These are phyloP conservation scores for Rhea pennata DNA, from an alignment of 2,113 vertebrate genomes.

Conservation along the genomic window DNA sequence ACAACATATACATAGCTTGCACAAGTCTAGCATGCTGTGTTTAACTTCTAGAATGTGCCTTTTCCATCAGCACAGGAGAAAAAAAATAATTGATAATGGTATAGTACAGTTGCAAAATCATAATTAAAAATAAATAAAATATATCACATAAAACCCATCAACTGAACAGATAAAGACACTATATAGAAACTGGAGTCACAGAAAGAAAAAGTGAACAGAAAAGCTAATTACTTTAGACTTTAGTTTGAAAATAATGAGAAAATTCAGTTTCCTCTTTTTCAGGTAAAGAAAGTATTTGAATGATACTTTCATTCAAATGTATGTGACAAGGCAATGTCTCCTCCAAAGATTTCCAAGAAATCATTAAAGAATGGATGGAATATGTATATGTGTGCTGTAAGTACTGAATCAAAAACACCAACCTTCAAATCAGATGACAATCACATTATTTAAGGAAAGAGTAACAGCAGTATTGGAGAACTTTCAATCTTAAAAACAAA, in stretches of 20 bases:
- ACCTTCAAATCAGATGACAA: rapidly evolving
- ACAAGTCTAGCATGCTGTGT: not conserved
- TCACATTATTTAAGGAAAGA: not conserved
- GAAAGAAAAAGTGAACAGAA: not conserved
- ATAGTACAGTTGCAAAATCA: not conserved
- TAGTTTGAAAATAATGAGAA: not conserved
- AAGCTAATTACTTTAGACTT: not conserved
- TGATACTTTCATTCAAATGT: not conserved
- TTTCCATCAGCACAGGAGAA: not conserved
- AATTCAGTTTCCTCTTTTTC: not conserved
- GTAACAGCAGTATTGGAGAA: not conserved
- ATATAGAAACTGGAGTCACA: not conserved
- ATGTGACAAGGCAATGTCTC: not conserved
- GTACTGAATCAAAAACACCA: not conserved
- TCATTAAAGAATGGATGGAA: not conserved
- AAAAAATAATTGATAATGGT: not conserved
- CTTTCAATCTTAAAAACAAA: not conserved
- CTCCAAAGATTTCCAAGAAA: not conserved
- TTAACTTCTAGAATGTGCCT: not conserved
- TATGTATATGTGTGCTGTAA: not conserved
- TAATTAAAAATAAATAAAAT: not conserved
- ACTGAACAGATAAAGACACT: not conserved
- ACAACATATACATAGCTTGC: not conserved
- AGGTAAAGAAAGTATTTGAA: not conserved
- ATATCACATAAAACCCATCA: not conserved